Percentiles rank a stretch among this genome's conserved stretches.
Evolutionary conservation across 2,113 vertebrate genomes (phyloP).

Genomic region (Peucedramus taeniatus): DNA sequence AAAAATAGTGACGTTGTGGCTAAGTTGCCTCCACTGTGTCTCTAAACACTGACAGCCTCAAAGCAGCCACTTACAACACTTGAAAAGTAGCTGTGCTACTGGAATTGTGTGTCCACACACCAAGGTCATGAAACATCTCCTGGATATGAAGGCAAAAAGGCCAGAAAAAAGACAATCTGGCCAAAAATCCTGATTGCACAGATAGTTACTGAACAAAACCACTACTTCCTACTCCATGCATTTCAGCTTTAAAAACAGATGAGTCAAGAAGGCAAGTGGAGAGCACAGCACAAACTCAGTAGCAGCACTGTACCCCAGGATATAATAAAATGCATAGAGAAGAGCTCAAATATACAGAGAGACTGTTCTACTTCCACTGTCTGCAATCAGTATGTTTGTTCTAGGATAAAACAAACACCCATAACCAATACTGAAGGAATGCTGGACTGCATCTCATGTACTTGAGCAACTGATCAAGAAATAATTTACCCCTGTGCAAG

Average conservation of each 20-base stretch:
- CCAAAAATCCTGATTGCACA: background rate
- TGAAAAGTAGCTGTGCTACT: background rate
- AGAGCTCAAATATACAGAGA: background rate
- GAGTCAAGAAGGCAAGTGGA: background rate
- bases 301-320: background rate
- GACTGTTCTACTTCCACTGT: background rate
- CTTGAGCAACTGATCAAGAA: background rate
- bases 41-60: background rate
- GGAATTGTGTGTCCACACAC: background rate
- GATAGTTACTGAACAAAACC: background rate
- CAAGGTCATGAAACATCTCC: background rate
- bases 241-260: background rate
- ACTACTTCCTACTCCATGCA: background rate
- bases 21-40: conserved; percentile 3
- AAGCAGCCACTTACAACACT: background rate
- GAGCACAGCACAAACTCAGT: background rate
- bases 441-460: background rate
- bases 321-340: background rate
- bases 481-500: background rate
- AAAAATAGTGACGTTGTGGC: conserved; percentile 59
- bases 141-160: background rate
- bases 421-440: conserved; percentile 1
- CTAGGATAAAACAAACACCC: background rate
- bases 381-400: background rate
- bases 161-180: background rate